Conservation (phyloP, 2,797 vertebrate species). For the Tragopan temminckii region DNA sequence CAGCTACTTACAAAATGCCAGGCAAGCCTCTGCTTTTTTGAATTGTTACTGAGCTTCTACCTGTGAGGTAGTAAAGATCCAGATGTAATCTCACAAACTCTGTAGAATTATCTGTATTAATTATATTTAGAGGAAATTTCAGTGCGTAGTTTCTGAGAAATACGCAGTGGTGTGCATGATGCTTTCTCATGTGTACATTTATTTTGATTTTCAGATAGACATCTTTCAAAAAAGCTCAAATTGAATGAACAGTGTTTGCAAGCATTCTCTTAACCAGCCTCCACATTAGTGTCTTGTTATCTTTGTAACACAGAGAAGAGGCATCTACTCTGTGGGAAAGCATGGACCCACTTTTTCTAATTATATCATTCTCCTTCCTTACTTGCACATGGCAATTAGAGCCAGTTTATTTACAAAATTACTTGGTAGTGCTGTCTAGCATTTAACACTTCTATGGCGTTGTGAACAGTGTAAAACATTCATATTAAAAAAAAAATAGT, state of each 20-base stretch:
- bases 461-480: background rate
- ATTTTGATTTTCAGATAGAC: slow-evolving; percentile 19
- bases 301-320: slow-evolving; percentile 35
- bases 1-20: background rate
- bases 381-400: background rate
- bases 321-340: slow-evolving; percentile 22
- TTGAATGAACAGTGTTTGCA: slow-evolving; percentile 11
- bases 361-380: background rate
- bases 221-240: slow-evolving; percentile 11
- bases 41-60: background rate
- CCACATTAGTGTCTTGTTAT: slow-evolving; percentile 19
- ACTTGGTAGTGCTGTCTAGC: background rate
- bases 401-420: background rate
- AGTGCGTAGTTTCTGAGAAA: background rate
- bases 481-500: background rate
- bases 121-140: background rate
- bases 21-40: background rate
- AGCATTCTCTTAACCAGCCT: background rate
- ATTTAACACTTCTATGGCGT: background rate
- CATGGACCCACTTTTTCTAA: background rate
- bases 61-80: background rate
- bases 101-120: background rate
- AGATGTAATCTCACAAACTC: background rate
- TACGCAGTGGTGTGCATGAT: background rate
- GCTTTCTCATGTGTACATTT: background rate